A percentile compares a stretch with the other conserved stretches of the same genome.
Conservation (phyloP, 2,797 vertebrate genomes). For the Calcarius lapponicus region DNA sequence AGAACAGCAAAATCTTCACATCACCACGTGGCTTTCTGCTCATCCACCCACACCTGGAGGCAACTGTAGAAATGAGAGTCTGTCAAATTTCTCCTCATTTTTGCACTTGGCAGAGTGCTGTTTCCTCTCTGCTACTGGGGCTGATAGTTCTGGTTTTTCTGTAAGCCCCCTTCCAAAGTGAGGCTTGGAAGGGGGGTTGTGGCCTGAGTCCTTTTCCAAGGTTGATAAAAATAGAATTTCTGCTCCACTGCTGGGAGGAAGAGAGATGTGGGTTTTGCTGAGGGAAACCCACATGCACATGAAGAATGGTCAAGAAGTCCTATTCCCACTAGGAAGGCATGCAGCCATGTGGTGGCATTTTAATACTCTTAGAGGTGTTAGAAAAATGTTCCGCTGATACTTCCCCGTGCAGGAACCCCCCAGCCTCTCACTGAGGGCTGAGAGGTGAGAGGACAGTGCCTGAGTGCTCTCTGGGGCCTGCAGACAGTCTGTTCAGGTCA, state of each 20-base stretch:
- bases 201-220: neutral
- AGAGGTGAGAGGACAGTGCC: neutral
- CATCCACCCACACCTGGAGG: slow-evolving; percentile 44
- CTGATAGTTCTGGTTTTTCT: neutral
- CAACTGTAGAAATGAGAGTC: slow-evolving; percentile 14
- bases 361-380: neutral
- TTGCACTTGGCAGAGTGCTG: neutral
- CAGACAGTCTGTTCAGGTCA: neutral
- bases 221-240: neutral
- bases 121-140: neutral
- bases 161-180: neutral
- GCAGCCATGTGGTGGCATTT: neutral
- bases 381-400: neutral
- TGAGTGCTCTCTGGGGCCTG: too few species aligned
- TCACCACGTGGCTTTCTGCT: slow-evolving; percentile 9
- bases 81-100: slow-evolving; percentile 7
- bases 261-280: neutral
- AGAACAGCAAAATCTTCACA: slow-evolving; percentile 36
- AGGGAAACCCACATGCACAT: rapidly evolving
- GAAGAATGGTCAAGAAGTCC: neutral
- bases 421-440: neutral
- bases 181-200: neutral
- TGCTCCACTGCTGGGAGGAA: neutral
- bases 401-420: neutral
- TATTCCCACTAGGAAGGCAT: neutral